These are phyloP conservation scores for Illadopsis cleaveri DNA, from an alignment of 2,113 vertebrate species.

Conservation along the genomic window DNA sequence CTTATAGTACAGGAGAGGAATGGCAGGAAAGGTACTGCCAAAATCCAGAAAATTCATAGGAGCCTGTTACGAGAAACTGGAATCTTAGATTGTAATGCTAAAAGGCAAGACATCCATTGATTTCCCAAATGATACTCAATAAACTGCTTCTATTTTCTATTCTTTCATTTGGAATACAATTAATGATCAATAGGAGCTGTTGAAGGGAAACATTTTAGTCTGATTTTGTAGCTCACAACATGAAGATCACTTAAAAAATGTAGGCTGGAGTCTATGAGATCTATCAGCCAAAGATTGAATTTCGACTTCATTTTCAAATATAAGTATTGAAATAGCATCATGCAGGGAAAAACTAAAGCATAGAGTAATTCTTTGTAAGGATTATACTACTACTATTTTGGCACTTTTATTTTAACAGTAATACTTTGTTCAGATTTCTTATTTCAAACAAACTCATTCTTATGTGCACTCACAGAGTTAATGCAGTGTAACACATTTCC, in stretches of 20 bases:
- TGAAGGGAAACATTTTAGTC: background rate
- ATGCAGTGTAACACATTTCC: background rate
- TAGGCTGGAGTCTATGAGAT: background rate
- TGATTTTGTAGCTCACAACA: background rate
- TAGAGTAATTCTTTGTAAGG: background rate
- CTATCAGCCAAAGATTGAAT: background rate
- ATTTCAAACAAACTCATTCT: background rate
- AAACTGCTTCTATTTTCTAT: background rate
- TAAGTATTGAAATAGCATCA: background rate
- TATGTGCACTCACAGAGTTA: fast-evolving
- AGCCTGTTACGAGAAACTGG: fast-evolving
- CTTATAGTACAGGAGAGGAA: background rate
- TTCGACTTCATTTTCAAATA: background rate
- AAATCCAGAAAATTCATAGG: background rate
- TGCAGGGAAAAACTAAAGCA: background rate
- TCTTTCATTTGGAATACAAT: background rate
- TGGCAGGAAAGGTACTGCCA: background rate
- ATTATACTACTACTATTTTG: background rate
- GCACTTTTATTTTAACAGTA: background rate
- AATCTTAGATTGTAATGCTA: background rate
- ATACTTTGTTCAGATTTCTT: background rate
- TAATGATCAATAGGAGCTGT: background rate
- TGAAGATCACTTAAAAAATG: background rate
- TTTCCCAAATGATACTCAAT: background rate
- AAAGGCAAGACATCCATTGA: background rate